These are phyloP conservation scores for Connochaetes taurinus DNA, from an alignment of 2,113 vertebrate species.

Conservation along the genomic window DNA sequence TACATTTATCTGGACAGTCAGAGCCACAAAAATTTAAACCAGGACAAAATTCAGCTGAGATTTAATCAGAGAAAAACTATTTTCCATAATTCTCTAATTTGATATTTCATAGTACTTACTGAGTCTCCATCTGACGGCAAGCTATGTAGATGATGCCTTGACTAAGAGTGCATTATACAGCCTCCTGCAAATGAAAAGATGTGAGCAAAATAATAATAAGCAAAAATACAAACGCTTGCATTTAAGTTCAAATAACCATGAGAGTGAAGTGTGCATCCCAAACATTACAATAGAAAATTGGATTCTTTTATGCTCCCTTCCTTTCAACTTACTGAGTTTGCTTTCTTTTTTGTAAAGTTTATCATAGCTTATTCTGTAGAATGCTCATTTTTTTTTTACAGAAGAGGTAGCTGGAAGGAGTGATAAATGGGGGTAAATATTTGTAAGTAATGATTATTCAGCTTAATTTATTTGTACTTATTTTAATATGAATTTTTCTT, in stretches of 20 bases:
- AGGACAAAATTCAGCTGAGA: neutral
- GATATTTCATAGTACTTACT: neutral
- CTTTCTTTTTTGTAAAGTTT: neutral
- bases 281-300: neutral
- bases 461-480: neutral
- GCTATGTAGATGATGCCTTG: neutral
- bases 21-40: neutral
- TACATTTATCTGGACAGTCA: neutral
- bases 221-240: neutral
- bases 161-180: neutral
- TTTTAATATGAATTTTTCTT: neutral
- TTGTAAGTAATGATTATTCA: neutral
- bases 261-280: neutral
- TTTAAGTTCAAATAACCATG: neutral
- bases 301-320: neutral
- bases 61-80: neutral
- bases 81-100: neutral
- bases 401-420: neutral
- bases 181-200: neutral
- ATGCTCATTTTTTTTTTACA: neutral
- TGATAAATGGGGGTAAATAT: neutral
- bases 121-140: neutral
- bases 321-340: neutral
- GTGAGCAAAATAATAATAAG: neutral
- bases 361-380: neutral